Evolutionary conservation across 1,140 invertebrate species (phyloP), one percentile per base, ranked within the genome.

Genomic region (Megalonaias nervosa): DNA sequence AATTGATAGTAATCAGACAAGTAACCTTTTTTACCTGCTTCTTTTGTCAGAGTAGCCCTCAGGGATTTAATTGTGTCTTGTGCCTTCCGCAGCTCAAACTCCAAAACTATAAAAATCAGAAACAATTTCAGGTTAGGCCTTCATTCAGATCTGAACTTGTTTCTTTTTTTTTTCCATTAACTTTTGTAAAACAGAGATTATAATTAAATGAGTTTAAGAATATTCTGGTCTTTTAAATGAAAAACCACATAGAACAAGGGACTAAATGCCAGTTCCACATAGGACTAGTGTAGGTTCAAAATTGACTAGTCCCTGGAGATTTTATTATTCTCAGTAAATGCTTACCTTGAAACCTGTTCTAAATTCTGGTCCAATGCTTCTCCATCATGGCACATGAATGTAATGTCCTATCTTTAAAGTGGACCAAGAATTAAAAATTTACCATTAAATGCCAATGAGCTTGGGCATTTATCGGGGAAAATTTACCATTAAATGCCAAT

Each of bases 51-150:
- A 91, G 96, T 95, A 26, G 95, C 94, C 86, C 96, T 92, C 17
- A 97, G 89, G 61, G 95, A 93, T 90, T 94, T 95, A 67, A 97
- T 97, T 59, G 95, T 96, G 90, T 97, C 95, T 79, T 93, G 94
- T 0, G 96, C 96, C 91, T 97, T 97, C 59, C 96, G 90, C 15
- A 97, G 89, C 91, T 97, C 96, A 93, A 97, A 97, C 91, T 97
- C 96, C 60, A 97, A 90, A 57, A 97, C 94, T 89, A 21, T 75
- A 19, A 72, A 67, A 61, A 72, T 16, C 38, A 55, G 12, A 38
- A 48, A 23, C 16, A 3, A 48, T 48, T 48, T 48, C 38, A 23
- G 21, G 62, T 19, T 31, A 65, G 5, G 11, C 0, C 13, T 12
- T 62, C 61, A 23, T 9, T n/a, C 13, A 11, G 19, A 14, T n/a